phyloP scores from a whole-genome alignment of 1,140 invertebrate species.

The Philopotamus ludificatus region DNA sequence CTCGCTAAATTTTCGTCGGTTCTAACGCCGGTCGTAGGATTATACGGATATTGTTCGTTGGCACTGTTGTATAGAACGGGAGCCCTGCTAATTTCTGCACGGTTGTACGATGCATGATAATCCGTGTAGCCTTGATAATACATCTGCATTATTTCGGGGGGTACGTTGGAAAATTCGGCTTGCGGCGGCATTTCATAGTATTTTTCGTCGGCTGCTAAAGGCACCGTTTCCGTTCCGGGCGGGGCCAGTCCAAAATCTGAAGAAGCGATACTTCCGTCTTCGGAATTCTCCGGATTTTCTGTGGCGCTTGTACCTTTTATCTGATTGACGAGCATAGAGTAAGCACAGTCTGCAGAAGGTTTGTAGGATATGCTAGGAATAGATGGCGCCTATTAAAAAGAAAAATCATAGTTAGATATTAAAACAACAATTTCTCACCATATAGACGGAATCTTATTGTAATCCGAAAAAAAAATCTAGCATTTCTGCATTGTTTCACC shows the following conservation, averaged over 20 bases:
- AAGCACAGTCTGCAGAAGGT: constrained; percentile 79
- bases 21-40: neutral
- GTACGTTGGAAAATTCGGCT: constrained; percentile 10
- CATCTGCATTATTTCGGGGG: constrained; percentile 18
- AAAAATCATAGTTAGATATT: constrained; percentile 11
- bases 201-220: constrained; percentile 21
- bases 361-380: constrained; percentile 73
- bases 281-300: constrained; percentile 1
- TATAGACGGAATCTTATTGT: too few relatives aligned
- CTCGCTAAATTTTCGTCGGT: neutral
- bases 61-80: constrained; percentile 46
- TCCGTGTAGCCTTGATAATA: constrained; percentile 17
- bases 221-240: constrained; percentile 48
- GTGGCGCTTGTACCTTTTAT: constrained; percentile 65
- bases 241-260: constrained; percentile 46
- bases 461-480: too few relatives aligned
- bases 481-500: too few relatives aligned
- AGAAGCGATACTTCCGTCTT: constrained; percentile 38
- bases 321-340: constrained; percentile 79
- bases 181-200: neutral
- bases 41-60: constrained; percentile 4
- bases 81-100: constrained; percentile 44
- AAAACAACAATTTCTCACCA: too few relatives aligned
- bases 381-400: constrained; percentile 58
- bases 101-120: constrained; percentile 38